phyloP scores from a whole-genome alignment of 30 jellyfish, hydroid and myxozoan species.

The Clytia hemisphaerica region DNA sequence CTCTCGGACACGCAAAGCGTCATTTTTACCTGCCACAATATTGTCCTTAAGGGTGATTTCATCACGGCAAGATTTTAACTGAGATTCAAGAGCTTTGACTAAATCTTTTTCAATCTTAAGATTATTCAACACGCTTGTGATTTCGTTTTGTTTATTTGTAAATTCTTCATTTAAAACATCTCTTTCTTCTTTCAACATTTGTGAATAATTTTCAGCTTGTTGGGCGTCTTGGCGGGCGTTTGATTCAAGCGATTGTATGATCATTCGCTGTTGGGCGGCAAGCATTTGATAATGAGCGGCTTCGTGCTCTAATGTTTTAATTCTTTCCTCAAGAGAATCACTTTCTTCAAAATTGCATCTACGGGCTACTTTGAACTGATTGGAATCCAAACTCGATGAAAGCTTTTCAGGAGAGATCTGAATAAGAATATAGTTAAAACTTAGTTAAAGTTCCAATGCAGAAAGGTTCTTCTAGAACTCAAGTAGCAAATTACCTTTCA shows the following conservation, averaged over 20 bases:
- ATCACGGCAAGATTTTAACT: slow-evolving; percentile 2
- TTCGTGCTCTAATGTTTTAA: slow-evolving; percentile 62
- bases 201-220: slow-evolving; percentile 6
- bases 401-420: no score
- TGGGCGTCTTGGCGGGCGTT: slow-evolving; percentile 23
- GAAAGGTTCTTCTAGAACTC: no score
- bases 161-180: slow-evolving; percentile 14
- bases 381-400: not conserved
- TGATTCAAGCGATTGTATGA: slow-evolving; percentile 49
- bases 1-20: slow-evolving; percentile 23
- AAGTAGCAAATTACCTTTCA: no score
- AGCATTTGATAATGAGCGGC: slow-evolving; percentile 80
- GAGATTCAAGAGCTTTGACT: slow-evolving; percentile 19
- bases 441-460: no score
- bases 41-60: not conserved
- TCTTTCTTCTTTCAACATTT: slow-evolving; percentile 36
- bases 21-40: slow-evolving; percentile 1
- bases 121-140: slow-evolving; percentile 16
- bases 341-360: slow-evolving; percentile 22
- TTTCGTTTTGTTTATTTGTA: slow-evolving; percentile 18
- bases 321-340: slow-evolving; percentile 33
- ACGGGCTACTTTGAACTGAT: slow-evolving; percentile 45
- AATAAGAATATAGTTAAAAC: no score
- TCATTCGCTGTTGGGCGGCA: slow-evolving; percentile 73
- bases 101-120: slow-evolving; percentile 43